A percentile compares a stretch with the other conserved stretches of the same genome.
These are phyloP conservation scores for Theristicus caerulescens DNA, from an alignment of 2,113 vertebrate genomes.

Conservation along the genomic window DNA sequence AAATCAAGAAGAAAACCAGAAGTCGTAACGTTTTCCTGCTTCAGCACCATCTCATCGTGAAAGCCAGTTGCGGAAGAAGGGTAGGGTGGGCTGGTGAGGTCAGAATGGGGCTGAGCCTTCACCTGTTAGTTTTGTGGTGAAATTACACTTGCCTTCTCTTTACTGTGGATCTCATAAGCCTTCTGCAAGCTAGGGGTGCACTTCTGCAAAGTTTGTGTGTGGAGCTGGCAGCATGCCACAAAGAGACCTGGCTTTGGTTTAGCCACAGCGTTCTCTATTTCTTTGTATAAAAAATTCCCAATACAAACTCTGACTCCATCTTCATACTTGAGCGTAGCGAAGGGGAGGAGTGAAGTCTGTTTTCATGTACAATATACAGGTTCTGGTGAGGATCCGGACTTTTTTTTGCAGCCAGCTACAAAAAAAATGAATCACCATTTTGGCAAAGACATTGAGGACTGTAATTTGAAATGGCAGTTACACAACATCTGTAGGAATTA, in stretches of 20 bases:
- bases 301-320: background rate
- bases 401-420: background rate
- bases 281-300: background rate
- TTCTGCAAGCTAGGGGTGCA: background rate
- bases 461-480: background rate
- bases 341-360: background rate
- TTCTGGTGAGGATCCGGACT: background rate
- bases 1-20: background rate
- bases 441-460: background rate
- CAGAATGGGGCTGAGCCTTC: background rate
- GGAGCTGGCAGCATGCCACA: background rate
- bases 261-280: background rate
- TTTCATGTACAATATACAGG: background rate
- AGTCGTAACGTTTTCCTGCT: background rate
- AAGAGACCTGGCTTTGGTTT: background rate
- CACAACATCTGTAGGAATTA: no score
- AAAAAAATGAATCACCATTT: background rate
- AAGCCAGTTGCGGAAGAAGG: background rate
- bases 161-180: background rate
- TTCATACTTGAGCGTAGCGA: background rate
- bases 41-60: background rate
- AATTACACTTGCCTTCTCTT: background rate
- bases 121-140: background rate
- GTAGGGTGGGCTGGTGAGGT: background rate
- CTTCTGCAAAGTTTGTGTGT: background rate